Evolutionary conservation across 2,113 vertebrate species (phyloP).

Genomic region (Ciconia stormi): DNA sequence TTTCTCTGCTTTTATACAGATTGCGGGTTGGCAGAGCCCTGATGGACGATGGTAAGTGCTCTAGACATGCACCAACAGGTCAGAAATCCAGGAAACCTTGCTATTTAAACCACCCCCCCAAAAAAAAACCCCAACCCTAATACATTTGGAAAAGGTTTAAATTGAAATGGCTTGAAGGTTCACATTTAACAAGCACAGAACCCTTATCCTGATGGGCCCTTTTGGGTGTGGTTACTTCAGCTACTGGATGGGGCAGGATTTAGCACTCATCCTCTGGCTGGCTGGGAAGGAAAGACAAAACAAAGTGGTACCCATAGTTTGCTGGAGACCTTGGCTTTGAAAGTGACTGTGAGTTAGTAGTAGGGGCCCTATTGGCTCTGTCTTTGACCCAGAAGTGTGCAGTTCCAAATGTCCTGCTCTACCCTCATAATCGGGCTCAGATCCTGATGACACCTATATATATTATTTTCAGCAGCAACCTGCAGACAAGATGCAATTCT

Average conservation of each 20-base stretch:
- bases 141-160: neutral
- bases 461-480: neutral
- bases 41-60: neutral
- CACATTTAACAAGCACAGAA: neutral
- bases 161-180: neutral
- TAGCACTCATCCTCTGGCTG: neutral
- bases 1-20: neutral
- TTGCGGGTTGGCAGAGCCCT: neutral
- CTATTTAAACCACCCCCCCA: neutral
- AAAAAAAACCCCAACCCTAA: neutral
- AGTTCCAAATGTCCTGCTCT: neutral
- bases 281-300: neutral
- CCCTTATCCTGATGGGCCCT: neutral
- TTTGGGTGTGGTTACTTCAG: neutral
- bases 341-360: neutral
- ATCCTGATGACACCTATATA: neutral
- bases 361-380: neutral
- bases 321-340: neutral
- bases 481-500: neutral
- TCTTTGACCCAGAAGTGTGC: neutral
- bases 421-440: neutral
- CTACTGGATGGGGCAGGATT: neutral
- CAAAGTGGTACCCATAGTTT: neutral
- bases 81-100: neutral
- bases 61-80: neutral